Conservation (phyloP, 1,140 invertebrate genomes). For the Neodiprion fabricii region DNA sequence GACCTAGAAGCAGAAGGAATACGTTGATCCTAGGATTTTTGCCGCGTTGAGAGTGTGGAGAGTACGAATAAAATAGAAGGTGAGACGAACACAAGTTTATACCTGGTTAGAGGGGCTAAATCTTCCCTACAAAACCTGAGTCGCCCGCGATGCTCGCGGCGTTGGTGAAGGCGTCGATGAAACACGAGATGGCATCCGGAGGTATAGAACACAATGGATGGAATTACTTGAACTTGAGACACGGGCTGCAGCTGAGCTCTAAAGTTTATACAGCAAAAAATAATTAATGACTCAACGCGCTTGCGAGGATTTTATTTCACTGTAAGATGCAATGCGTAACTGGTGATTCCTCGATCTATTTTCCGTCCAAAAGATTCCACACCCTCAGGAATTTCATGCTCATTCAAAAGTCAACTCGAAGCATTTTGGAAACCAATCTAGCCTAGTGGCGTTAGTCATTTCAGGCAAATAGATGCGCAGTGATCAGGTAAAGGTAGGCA, state of each 20-base stretch:
- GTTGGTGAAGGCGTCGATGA: constrained; percentile 20
- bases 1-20: neutral
- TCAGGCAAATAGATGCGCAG: too few species aligned
- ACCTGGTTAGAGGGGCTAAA: neutral
- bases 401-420: neutral
- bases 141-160: neutral
- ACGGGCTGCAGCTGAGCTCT: constrained; percentile 17
- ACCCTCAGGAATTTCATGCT: neutral
- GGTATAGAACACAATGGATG: constrained; percentile 13
- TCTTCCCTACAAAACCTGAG: neutral
- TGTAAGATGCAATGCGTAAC: neutral
- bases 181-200: constrained; percentile 29
- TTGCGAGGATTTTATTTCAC: neutral
- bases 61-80: too few species aligned
- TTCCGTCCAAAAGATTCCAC: neutral
- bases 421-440: neutral
- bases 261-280: constrained; percentile 19
- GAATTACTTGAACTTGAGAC: constrained; percentile 31
- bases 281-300: constrained; percentile 23
- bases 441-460: too few species aligned
- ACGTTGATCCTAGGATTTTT: neutral
- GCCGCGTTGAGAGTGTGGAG: neutral
- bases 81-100: too few species aligned
- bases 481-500: too few species aligned
- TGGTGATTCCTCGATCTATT: neutral